phyloP scores from a whole-genome alignment of 2,113 vertebrate genomes.

The Seriola rivoliana region DNA sequence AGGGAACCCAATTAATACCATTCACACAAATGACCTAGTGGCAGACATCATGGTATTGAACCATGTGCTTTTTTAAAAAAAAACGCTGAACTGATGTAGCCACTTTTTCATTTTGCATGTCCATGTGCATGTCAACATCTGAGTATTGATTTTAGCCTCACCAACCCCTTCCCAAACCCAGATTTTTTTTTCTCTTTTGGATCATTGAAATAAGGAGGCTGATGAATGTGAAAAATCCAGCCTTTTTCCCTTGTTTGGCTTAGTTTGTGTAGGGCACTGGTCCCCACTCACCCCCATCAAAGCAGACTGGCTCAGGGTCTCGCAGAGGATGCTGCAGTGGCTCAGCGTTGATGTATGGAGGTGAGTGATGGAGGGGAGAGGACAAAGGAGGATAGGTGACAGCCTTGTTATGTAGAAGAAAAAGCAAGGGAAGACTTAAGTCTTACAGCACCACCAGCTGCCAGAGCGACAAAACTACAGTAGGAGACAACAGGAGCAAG shows the following conservation, averaged over 20 bases:
- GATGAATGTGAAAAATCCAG: not conserved
- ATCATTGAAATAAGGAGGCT: not conserved
- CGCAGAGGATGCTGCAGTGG: constrained; percentile 74
- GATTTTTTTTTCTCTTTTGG: not conserved
- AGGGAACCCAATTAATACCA: constrained; percentile 82
- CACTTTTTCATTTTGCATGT: constrained; percentile 32
- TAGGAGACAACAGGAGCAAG: constrained; percentile 18
- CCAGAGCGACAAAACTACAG: constrained; percentile 73
- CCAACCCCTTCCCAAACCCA: constrained; percentile 7
- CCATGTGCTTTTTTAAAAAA: constrained; percentile 7
- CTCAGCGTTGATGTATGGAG: constrained; percentile 67
- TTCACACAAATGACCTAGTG: constrained; percentile 78
- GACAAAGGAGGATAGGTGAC: constrained; percentile 83
- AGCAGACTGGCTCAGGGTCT: constrained; percentile 27
- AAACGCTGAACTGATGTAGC: constrained; percentile 20
- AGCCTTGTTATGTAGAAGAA: constrained; percentile 70
- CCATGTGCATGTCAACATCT: constrained; percentile 10
- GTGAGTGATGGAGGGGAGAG: constrained; percentile 80
- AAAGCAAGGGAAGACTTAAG: constrained; percentile 62
- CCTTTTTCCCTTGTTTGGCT: not conserved
- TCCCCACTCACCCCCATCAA: constrained; percentile 20
- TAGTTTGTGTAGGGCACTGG: constrained; percentile 33
- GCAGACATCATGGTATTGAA: constrained; percentile 63
- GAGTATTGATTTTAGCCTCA: constrained; percentile 34
- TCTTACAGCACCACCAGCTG: constrained; percentile 86